These are phyloP conservation scores for Myripristis murdjan DNA, from an alignment of 2,797 vertebrate genomes.

Conservation along the genomic window DNA sequence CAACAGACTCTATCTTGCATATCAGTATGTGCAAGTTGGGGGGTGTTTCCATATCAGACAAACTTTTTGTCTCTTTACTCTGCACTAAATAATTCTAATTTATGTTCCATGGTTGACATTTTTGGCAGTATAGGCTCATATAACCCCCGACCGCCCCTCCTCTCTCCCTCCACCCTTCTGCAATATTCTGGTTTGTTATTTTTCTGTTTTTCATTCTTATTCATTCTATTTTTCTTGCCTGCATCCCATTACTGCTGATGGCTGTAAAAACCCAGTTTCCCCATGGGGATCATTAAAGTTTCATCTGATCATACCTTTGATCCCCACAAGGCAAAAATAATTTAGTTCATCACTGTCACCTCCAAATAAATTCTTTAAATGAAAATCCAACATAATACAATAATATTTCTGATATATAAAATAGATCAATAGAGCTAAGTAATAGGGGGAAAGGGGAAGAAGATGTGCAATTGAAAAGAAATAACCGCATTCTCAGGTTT, in stretches of 20 bases:
- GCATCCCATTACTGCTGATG: conserved; percentile 24
- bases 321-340: conserved; percentile 2
- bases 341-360: conserved; percentile 18
- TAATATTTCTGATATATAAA: conserved; percentile 27
- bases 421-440: conserved; percentile 21
- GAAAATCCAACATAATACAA: background rate
- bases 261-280: conserved; percentile 16
- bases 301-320: conserved; percentile 27
- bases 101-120: background rate
- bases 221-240: conserved; percentile 1
- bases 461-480: conserved; percentile 54
- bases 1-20: background rate
- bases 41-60: no score
- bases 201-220: background rate
- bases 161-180: no score
- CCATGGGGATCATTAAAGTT: conserved; percentile 32
- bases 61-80: background rate
- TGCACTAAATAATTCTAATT: background rate
- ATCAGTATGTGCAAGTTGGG: no score
- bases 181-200: conserved; percentile 1
- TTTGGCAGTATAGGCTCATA: background rate
- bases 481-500: conserved; percentile 61
- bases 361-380: conserved; percentile 10
- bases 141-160: background rate
- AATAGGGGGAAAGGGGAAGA: conserved; percentile 31